Conservation (phyloP, 2,113 vertebrate genomes). For the Microcebus ravelobensis region DNA sequence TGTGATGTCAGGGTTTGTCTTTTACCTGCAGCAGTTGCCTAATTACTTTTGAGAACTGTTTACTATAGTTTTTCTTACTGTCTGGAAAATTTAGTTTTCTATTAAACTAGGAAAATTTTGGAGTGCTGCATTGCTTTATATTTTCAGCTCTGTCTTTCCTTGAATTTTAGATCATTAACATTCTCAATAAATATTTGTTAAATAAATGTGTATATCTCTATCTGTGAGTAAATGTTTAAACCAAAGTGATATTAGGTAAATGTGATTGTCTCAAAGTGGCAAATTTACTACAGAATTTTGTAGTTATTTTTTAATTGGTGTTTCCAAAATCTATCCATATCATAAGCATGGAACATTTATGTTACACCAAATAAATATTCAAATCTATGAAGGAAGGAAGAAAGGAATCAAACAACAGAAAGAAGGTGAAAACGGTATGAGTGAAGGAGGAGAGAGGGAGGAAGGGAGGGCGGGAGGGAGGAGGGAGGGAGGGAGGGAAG, state of each 20-base stretch:
- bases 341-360: background rate
- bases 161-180: background rate
- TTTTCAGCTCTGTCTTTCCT: background rate
- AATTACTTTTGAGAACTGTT: conserved; percentile 30
- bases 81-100: conserved; percentile 17
- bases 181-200: background rate
- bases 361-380: background rate
- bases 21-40: background rate
- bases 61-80: background rate
- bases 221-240: background rate
- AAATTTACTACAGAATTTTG: background rate
- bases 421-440: background rate
- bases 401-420: background rate
- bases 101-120: background rate
- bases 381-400: background rate
- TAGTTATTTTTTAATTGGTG: background rate
- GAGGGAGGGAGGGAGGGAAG: background rate
- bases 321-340: background rate
- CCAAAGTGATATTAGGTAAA: background rate
- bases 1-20: background rate
- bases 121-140: background rate
- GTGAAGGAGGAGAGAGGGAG: background rate
- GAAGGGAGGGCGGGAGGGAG: background rate
- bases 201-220: background rate
- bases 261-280: background rate